Evolutionary conservation across 2,888 invertebrate genomes (phyloP), one percentile per base, ranked within the genome.

Genomic region (Isotomurus palustris): DNA sequence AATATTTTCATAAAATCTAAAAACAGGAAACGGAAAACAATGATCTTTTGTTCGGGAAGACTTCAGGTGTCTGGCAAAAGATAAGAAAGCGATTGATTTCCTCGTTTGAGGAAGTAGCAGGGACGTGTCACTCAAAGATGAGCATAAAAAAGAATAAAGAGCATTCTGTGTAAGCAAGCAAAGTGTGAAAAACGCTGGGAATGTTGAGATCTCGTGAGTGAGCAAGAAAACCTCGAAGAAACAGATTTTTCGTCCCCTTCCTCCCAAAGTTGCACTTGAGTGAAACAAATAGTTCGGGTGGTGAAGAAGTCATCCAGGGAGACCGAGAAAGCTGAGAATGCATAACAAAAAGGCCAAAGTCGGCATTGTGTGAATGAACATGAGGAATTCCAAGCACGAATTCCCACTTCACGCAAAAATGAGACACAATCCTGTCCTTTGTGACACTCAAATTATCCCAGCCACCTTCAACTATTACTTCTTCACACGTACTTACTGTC

Each of bases 371-470:
- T 53, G 48, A 58, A 38, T 27, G 48, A 58, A 52, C 36, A 38
- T 49, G 36, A 52, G 29, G 47, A 53, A 61, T 52, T 55, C 55
- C 47, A 61, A 54, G 54, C 43, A 58, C 24, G 48, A 41, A 21
- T 43, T 57, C 59, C 56, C 60, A 54, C 62, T 60, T 57, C 51
- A 59, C 59, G 59, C 62, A 63, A 63, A 63, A 63, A 58, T 62
- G 49, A 60, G 55, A 56, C 47, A 61, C 62, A 62, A 60, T 63
- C 54, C 62, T 32, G 44, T 51, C 53, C 59, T 59, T 63, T 59
- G 58, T 62, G 53, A 52, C 43, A 43, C 22, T 57, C 51, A 57
- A 60, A 60, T 60, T 53, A 51, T 53, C 54, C 47, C 32, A 41
- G 28, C 6, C 51, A 57, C 57, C 54, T 57, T 53, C 53, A n/a